Percentiles rank a stretch among this genome's conserved stretches.
These are phyloP conservation scores for Raja brachyura DNA, from an alignment of 2,113 vertebrate species.

Conservation along the genomic window DNA sequence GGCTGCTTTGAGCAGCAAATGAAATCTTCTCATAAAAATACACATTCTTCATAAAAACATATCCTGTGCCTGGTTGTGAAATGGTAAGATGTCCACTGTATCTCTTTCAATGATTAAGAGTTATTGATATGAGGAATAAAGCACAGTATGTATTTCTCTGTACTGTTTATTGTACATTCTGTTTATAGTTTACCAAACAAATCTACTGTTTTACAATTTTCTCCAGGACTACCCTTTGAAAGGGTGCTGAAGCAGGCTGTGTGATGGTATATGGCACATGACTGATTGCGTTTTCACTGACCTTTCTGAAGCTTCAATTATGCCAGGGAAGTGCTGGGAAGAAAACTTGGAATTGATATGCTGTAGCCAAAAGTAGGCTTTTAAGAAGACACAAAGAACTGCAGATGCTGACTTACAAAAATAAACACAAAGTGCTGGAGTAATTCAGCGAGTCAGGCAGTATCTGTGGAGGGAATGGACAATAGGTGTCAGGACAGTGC, in stretches of 20 bases:
- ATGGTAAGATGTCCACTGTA: background rate
- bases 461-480: too few relatives aligned
- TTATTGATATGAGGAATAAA: constrained; percentile 25
- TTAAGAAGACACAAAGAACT: background rate
- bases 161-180: constrained; percentile 33
- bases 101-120: background rate
- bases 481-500: too few relatives aligned
- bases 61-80: background rate
- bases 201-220: background rate
- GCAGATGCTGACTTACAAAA: too few relatives aligned
- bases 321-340: background rate
- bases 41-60: too few relatives aligned
- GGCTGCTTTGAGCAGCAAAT: too few relatives aligned
- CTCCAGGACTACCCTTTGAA: background rate
- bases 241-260: background rate
- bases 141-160: constrained; percentile 18
- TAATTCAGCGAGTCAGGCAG: too few relatives aligned
- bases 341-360: background rate
- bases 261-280: background rate
- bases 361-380: background rate
- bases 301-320: constrained; percentile 9
- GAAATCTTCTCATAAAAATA: too few relatives aligned
- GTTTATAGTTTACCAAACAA: constrained; percentile 12
- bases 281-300: constrained; percentile 19
- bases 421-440: too few relatives aligned